A percentile compares a stretch with the other conserved stretches of the same genome.
These are phyloP conservation scores for Orchesella cincta DNA, from an alignment of 1,140 invertebrate species.

Conservation along the genomic window DNA sequence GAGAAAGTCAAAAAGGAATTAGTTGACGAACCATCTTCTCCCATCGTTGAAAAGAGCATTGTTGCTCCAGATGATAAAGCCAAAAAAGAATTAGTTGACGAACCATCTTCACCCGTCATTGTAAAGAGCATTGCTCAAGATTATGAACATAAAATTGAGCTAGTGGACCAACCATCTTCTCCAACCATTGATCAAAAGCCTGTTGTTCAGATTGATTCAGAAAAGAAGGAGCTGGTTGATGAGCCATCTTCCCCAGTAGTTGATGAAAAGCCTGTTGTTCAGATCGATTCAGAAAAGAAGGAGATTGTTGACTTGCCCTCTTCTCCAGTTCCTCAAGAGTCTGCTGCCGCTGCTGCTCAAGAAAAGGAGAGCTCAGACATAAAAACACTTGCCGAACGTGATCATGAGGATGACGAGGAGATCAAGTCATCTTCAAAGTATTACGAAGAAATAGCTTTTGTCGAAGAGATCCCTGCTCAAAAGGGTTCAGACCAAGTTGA, in stretches of 20 bases:
- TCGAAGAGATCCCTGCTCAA: background rate
- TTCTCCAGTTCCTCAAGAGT: background rate
- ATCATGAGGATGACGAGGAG: background rate
- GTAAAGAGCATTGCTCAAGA: too few relatives aligned
- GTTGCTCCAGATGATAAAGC: too few relatives aligned
- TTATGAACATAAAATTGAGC: too few relatives aligned
- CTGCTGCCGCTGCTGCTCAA: background rate
- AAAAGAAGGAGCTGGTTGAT: background rate
- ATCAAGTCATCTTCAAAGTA: background rate
- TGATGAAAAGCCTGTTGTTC: background rate
- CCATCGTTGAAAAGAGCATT: too few relatives aligned
- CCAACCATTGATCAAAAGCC: too few relatives aligned
- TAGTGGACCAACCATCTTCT: too few relatives aligned
- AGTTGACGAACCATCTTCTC: too few relatives aligned
- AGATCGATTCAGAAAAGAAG: background rate
- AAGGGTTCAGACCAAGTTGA: background rate
- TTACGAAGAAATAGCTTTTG: conserved; percentile 19
- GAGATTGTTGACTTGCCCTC: background rate
- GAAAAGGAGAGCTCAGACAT: background rate
- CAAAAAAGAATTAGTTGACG: too few relatives aligned
- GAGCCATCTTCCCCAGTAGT: background rate
- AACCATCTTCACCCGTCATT: too few relatives aligned
- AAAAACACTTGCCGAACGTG: background rate
- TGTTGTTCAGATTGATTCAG: background rate
- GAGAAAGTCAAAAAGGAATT: too few relatives aligned